phyloP scores from a whole-genome alignment of 1,140 invertebrate genomes.

The Pissodes strobi region DNA sequence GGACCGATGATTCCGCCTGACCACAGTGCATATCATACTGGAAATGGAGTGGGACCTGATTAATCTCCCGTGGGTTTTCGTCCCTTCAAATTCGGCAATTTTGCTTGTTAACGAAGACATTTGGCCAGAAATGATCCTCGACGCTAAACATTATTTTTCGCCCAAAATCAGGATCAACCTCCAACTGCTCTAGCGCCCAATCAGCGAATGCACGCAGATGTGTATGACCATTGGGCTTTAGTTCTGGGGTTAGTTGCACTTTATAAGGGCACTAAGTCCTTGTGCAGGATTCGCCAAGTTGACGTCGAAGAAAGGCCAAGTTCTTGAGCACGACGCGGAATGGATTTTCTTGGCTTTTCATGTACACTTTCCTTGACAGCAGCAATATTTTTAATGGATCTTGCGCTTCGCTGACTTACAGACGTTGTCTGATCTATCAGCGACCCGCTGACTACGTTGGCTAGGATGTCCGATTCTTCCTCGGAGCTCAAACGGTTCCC shows the following conservation, averaged over 20 bases:
- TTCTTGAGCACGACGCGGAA: conserved; percentile 40
- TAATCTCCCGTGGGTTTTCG: too few relatives aligned
- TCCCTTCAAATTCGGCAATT: background rate
- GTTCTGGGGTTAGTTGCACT: too few relatives aligned
- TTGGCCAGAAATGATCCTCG: conserved; percentile 48
- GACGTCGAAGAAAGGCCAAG: too few relatives aligned
- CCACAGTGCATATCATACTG: background rate
- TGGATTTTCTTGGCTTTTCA: conserved; percentile 32
- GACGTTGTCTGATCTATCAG: conserved; percentile 23
- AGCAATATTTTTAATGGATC: conserved; percentile 35
- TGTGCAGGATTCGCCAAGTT: conserved; percentile 41
- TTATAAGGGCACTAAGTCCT: conserved; percentile 26
- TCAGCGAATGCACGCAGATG: background rate
- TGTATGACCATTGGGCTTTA: conserved; percentile 40
- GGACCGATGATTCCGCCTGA: too few relatives aligned
- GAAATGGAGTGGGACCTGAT: too few relatives aligned
- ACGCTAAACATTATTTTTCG: too few relatives aligned
- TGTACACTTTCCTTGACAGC: conserved; percentile 36
- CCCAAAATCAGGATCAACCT: too few relatives aligned
- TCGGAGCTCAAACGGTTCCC: too few relatives aligned
- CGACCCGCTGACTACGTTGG: too few relatives aligned
- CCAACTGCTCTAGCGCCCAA: too few relatives aligned
- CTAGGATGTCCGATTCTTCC: too few relatives aligned
- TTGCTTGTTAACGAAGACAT: too few relatives aligned
- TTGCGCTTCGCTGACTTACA: conserved; percentile 18